Conservation (phyloP, 2,888 invertebrate genomes). For the Drosophila rubida region DNA sequence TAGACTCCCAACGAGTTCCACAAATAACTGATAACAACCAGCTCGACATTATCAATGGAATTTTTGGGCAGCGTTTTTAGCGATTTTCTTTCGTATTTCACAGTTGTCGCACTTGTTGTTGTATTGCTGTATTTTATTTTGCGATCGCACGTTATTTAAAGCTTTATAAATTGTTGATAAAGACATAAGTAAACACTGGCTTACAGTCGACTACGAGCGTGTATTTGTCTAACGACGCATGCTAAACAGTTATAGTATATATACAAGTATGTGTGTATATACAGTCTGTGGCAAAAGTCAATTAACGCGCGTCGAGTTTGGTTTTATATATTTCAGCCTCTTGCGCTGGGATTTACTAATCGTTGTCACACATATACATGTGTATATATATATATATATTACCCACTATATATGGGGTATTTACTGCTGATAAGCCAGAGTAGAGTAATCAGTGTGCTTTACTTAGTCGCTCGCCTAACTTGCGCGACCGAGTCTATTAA, state of each 20-base stretch:
- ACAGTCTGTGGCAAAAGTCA: constrained; percentile 39
- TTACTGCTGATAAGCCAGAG: constrained; percentile 19
- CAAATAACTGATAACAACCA: constrained; percentile 42
- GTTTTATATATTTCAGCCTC: constrained; percentile 18
- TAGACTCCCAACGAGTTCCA: constrained; percentile 22
- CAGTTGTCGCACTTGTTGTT: no score
- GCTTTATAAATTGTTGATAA: constrained; percentile 65
- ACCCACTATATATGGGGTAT: constrained; percentile 8
- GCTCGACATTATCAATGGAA: constrained; percentile 56
- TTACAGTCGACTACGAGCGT: constrained; percentile 7
- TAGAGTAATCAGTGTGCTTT: constrained; percentile 14
- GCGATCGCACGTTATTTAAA: constrained; percentile 55
- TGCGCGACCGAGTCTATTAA: neutral
- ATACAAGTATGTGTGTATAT: neutral
- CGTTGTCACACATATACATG: constrained; percentile 12
- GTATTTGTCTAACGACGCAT: constrained; percentile 22
- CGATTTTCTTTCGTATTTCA: constrained; percentile 10
- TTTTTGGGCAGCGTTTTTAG: constrained; percentile 44
- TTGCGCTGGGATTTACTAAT: constrained; percentile 36
- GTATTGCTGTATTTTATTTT: constrained; percentile 29
- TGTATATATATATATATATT: neutral
- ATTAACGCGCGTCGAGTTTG: constrained; percentile 32
- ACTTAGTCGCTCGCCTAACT: constrained; percentile 1
- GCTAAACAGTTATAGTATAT: constrained; percentile 23
- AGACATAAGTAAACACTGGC: constrained; percentile 51